phyloP scores from a whole-genome alignment of 2,113 vertebrate genomes.

The Boulengeromyrus knoepffleri region DNA sequence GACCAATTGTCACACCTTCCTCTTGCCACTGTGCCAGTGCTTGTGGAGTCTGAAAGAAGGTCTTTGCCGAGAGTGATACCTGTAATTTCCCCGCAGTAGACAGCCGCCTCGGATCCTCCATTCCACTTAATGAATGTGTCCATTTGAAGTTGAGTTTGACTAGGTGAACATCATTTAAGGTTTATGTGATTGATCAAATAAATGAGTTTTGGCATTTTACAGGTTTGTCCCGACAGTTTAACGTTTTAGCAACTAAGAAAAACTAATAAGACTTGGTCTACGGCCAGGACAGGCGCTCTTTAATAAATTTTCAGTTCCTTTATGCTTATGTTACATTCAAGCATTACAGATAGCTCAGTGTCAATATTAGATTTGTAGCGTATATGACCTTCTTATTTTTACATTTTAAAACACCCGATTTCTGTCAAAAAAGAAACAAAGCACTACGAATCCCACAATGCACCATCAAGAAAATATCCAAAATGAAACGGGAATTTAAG shows the following conservation, averaged over 20 bases:
- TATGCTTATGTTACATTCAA: not conserved
- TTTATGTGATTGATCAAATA: not conserved
- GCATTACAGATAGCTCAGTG: not conserved
- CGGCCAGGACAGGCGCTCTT: not conserved
- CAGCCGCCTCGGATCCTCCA: too few species aligned
- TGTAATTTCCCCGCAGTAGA: too few species aligned
- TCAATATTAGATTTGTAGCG: not conserved
- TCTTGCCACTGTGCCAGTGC: not conserved
- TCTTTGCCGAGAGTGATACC: too few species aligned
- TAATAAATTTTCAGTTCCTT: not conserved
- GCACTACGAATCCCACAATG: slow-evolving; percentile 1
- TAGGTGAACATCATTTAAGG: not conserved
- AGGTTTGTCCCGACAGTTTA: not conserved
- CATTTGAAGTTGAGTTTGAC: not conserved
- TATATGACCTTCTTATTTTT: not conserved
- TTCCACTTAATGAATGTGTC: too few species aligned
- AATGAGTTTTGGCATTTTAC: not conserved
- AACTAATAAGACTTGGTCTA: not conserved
- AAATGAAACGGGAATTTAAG: not conserved
- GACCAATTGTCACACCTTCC: not conserved
- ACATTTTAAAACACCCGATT: not conserved
- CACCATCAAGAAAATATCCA: not conserved
- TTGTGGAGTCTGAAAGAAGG: not conserved
- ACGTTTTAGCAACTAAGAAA: not conserved
- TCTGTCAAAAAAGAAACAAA: not conserved